These are phyloP conservation scores for Acanthosoma haemorrhoidale DNA, from an alignment of 2,888 invertebrate species.

Conservation along the genomic window DNA sequence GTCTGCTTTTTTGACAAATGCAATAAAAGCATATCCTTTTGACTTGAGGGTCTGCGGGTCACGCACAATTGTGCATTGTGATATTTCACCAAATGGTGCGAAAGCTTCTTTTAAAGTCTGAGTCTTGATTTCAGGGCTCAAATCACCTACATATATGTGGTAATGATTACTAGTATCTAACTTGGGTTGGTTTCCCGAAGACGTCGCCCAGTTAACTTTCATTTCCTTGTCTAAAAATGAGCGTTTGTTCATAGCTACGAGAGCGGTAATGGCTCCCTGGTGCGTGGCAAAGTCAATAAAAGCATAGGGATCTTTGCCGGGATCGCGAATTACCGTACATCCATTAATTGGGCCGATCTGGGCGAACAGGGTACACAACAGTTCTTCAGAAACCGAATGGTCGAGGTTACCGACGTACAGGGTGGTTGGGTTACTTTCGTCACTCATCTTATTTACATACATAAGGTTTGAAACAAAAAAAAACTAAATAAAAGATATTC, in stretches of 20 bases:
- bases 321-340: slow-evolving; percentile 98
- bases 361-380: slow-evolving; percentile 89
- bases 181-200: slow-evolving; percentile 94
- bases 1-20: slow-evolving; percentile 97
- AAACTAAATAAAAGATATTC: not conserved
- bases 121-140: slow-evolving; percentile 98
- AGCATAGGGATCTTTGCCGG: slow-evolving; percentile 97
- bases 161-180: slow-evolving; percentile 97
- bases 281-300: slow-evolving; percentile 98
- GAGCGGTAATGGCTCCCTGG: slow-evolving; percentile 89
- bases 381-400: slow-evolving; percentile 86
- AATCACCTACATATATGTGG: slow-evolving; percentile 99
- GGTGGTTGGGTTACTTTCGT: slow-evolving; percentile 91
- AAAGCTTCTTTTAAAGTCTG: slow-evolving; percentile 96
- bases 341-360: slow-evolving; percentile 96
- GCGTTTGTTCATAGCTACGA: slow-evolving; percentile 98
- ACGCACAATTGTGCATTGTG: slow-evolving; percentile 97
- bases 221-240: slow-evolving; percentile 96
- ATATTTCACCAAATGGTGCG: slow-evolving; percentile 97
- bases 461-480: not conserved
- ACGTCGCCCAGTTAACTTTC: slow-evolving; percentile 99
- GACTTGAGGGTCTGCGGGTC: slow-evolving; percentile 98
- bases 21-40: slow-evolving; percentile 99
- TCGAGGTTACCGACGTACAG: slow-evolving; percentile 97
- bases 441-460: slow-evolving; percentile 60